These are phyloP conservation scores for Lypha dubia DNA, from an alignment of 2,888 invertebrate species.

Conservation along the genomic window DNA sequence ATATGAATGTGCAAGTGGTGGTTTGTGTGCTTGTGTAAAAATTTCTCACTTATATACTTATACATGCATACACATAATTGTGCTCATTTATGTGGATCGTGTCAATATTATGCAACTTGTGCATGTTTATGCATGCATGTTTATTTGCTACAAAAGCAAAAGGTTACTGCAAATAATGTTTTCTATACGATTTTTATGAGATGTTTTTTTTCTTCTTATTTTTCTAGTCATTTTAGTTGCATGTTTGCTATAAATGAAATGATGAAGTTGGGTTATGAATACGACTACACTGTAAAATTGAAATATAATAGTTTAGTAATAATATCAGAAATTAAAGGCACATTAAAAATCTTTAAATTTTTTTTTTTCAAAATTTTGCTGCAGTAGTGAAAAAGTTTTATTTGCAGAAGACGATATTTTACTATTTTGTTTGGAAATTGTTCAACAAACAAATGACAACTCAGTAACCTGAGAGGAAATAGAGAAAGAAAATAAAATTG, in stretches of 20 bases:
- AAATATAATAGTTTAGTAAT: neutral
- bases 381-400: too few relatives aligned
- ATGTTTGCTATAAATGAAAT: constrained; percentile 4
- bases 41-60: too few relatives aligned
- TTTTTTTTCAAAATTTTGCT: too few relatives aligned
- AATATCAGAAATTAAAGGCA: neutral
- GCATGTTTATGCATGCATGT: constrained; percentile 40
- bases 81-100: constrained; percentile 13
- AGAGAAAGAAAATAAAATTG: too few relatives aligned
- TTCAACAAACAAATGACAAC: too few relatives aligned
- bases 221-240: neutral
- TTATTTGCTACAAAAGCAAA: constrained; percentile 30
- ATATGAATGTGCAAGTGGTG: too few relatives aligned
- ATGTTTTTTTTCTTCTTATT: neutral
- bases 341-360: neutral
- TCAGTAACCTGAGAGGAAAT: too few relatives aligned
- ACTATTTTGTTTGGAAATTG: too few relatives aligned
- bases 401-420: too few relatives aligned
- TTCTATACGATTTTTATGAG: neutral
- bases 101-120: constrained; percentile 46
- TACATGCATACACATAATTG: neutral
- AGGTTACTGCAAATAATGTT: constrained; percentile 26
- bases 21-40: neutral
- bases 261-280: neutral
- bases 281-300: neutral